A percentile compares a stretch with the other conserved stretches of the same genome.
Conservation (phyloP, 2,113 vertebrate genomes). For the Oplegnathus fasciatus region DNA sequence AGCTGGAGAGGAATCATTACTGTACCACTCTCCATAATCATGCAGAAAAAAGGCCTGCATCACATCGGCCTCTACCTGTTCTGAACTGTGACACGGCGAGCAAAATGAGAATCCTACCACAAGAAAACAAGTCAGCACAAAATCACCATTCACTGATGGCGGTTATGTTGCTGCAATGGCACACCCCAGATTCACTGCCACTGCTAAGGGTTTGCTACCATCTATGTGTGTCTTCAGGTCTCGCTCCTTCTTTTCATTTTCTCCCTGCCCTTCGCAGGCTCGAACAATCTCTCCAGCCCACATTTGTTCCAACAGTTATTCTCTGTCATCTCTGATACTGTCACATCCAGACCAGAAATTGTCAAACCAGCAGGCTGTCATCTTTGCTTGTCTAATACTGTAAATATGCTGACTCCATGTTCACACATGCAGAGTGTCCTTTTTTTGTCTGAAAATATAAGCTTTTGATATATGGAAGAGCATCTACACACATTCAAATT, state of each 20-base stretch:
- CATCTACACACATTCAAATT: neutral
- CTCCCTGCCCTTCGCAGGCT: conserved; percentile 16
- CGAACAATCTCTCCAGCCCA: conserved; percentile 18
- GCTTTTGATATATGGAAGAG: neutral
- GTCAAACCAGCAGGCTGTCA: conserved; percentile 21
- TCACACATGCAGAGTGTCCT: neutral
- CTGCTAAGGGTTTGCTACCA: conserved; percentile 4
- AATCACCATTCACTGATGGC: conserved; percentile 8
- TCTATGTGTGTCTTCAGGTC: neutral
- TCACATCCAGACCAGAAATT: conserved; percentile 1
- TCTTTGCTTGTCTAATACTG: conserved; percentile 11
- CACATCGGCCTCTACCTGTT: conserved; percentile 9
- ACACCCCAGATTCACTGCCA: conserved; percentile 37
- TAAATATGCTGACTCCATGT: neutral
- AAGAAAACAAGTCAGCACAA: conserved; percentile 46
- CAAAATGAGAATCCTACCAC: conserved; percentile 20
- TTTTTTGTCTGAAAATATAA: too few species aligned
- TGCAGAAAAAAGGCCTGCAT: neutral
- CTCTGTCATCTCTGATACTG: conserved; percentile 18
- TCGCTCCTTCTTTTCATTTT: neutral
- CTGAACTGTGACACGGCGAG: conserved; percentile 17
- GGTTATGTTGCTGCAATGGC: conserved; percentile 51
- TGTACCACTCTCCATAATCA: neutral
- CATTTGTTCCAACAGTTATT: conserved; percentile 32
- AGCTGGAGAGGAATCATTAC: neutral